These are phyloP conservation scores for Syngnathus scovelli DNA, from an alignment of 2,113 vertebrate genomes.

Conservation along the genomic window DNA sequence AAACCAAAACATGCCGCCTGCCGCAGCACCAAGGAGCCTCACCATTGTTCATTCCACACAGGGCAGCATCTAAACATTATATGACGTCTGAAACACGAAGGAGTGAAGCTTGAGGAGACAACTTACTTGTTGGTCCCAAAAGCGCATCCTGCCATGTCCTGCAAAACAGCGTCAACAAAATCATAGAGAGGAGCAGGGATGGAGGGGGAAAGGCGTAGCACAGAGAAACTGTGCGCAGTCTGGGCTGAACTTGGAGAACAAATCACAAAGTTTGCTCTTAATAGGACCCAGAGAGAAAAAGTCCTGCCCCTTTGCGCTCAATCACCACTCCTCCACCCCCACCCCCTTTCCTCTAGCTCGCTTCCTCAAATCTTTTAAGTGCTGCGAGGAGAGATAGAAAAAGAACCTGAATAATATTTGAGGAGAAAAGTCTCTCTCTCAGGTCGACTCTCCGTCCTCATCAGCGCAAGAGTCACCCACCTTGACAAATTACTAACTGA, in stretches of 20 bases:
- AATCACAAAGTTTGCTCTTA: slow-evolving; percentile 78
- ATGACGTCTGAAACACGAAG: background rate
- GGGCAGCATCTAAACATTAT: slow-evolving; percentile 40
- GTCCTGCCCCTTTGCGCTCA: slow-evolving; percentile 72
- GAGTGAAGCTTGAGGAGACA: slow-evolving; percentile 33
- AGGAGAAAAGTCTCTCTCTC: background rate
- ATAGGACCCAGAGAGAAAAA: slow-evolving; percentile 64
- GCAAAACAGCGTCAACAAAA: slow-evolving; percentile 45
- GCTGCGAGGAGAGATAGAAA: slow-evolving; percentile 44
- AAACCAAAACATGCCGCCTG: slow-evolving; percentile 47
- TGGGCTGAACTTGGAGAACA: slow-evolving; percentile 75
- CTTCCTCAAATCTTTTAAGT: slow-evolving; percentile 63
- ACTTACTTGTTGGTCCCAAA: slow-evolving; percentile 38
- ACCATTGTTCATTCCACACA: slow-evolving; percentile 57
- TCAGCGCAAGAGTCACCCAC: background rate
- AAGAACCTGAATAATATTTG: slow-evolving; percentile 30
- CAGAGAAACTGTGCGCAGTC: slow-evolving; percentile 46
- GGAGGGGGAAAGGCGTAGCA: slow-evolving; percentile 10
- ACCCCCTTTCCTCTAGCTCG: slow-evolving; percentile 14
- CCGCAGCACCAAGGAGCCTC: slow-evolving; percentile 44
- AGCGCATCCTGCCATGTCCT: slow-evolving; percentile 60
- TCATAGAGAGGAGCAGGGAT: slow-evolving; percentile 32
- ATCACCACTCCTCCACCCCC: slow-evolving; percentile 56
- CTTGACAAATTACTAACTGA: background rate
- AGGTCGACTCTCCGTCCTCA: background rate